Conservation (phyloP, 2,113 vertebrate species). For the Suncus etruscus region DNA sequence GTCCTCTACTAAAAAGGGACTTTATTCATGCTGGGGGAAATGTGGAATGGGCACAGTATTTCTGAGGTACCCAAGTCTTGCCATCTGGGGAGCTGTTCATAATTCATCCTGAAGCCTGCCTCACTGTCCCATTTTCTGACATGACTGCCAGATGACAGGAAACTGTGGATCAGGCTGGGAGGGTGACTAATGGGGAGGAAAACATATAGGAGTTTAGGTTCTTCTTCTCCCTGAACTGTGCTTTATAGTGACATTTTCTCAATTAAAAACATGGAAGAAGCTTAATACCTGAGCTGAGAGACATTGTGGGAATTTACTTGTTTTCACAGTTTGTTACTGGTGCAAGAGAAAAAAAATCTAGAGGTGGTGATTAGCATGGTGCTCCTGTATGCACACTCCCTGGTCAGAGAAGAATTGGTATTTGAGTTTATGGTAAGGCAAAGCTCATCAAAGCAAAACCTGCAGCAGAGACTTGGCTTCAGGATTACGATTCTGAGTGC, state of each 20-base stretch:
- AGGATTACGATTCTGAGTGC: background rate
- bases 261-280: constrained; percentile 48
- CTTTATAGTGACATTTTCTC: constrained; percentile 46
- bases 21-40: too few relatives aligned
- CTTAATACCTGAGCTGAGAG: background rate
- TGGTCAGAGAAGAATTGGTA: background rate
- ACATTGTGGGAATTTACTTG: constrained; percentile 1
- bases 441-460: background rate
- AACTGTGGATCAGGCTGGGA: background rate
- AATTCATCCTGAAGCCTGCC: too few relatives aligned
- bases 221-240: background rate
- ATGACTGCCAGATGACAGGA: background rate
- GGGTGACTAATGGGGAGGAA: background rate
- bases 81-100: background rate
- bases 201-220: background rate
- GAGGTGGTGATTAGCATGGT: background rate
- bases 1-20: too few relatives aligned
- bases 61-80: background rate
- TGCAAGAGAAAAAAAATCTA: background rate
- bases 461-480: background rate
- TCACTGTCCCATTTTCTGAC: background rate
- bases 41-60: too few relatives aligned
- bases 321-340: constrained; percentile 28
- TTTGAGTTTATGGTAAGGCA: background rate
- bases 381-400: background rate